Base-by-base conservation (phyloP, 1,140 invertebrate species). In the Elymnias hypermnestra region DNA sequence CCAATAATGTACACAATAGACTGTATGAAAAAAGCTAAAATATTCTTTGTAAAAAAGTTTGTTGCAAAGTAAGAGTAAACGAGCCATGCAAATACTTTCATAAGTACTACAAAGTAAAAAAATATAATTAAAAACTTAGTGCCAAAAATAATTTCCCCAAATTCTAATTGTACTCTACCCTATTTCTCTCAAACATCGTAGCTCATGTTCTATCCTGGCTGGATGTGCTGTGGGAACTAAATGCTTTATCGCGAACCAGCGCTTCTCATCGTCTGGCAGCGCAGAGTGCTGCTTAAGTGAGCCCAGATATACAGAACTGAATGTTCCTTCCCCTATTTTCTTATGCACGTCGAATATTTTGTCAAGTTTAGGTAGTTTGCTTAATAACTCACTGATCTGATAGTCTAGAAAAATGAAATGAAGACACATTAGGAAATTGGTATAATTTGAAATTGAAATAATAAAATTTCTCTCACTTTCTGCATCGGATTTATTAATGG, bases 171-270 rank as follows among this genome's bases (percentile, higher is more conserved):
- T n/a, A n/a, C n/a, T n/a, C n/a, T n/a, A 94, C 93, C 94, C 94
- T 63, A 96, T 93, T 47, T 93, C 88, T 53, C 92, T 90, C 38
- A 96, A 87, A 71, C 94, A 95, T 54, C 90, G 87, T 18, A 95
- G 78, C 87, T 96, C 94, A 60, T 91, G 91, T 72, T 92, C 90
- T 50, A 95, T 92, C 25, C 93, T 87, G 23, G 89, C 88, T 2
- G 93, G 93, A 73, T 94, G 92, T 57, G 91, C 93, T 23, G 94
- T 95, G 5, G 94, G 94, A 51, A 95, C 91, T 17, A 95, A 88
- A 74, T 95, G 92, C 72, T 96, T 96, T 13, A 96, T 88, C 1
- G 94, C 94, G 87, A 93, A 95, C 69, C 88, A 88, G 39, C 75
- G 64, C 14, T 85, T 78, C 39, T 90, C 85, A 17, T 83, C 76